Percentiles rank a stretch among this genome's conserved stretches.
These are phyloP conservation scores for Apogon hyalosoma DNA, from an alignment of 2,797 vertebrate species.

Conservation along the genomic window DNA sequence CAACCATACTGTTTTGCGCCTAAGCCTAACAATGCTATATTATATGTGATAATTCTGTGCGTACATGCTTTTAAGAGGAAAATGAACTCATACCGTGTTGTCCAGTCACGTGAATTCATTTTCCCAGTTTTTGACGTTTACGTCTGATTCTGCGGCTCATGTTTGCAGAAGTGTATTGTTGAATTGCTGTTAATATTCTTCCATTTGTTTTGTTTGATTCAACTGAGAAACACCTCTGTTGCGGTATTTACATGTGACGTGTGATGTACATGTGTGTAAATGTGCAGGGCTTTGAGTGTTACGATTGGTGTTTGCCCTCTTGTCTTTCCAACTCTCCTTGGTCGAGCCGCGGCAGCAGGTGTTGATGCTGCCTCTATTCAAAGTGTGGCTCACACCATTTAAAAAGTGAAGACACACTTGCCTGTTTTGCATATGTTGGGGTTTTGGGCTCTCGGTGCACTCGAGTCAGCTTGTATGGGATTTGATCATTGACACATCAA, in stretches of 20 bases:
- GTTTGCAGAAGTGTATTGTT: too few species aligned
- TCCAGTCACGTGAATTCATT: too few species aligned
- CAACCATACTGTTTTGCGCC: too few species aligned
- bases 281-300: conserved; percentile 33
- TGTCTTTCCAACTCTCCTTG: conserved; percentile 58
- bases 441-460: conserved; percentile 46
- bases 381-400: conserved; percentile 85
- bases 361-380: conserved; percentile 73
- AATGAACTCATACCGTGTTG: too few species aligned
- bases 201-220: background rate
- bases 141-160: too few species aligned
- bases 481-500: conserved; percentile 75
- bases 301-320: conserved; percentile 73
- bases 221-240: background rate
- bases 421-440: conserved; percentile 75
- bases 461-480: conserved; percentile 56
- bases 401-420: conserved; percentile 80
- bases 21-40: too few species aligned
- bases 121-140: too few species aligned
- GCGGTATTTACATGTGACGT: conserved; percentile 6
- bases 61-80: too few species aligned
- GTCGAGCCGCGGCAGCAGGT: conserved; percentile 70
- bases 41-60: too few species aligned
- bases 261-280: conserved; percentile 1
- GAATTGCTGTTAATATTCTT: too few species aligned